These are phyloP conservation scores for Coracias cyanogaster DNA, from an alignment of 2,797 vertebrate species.

Conservation along the genomic window DNA sequence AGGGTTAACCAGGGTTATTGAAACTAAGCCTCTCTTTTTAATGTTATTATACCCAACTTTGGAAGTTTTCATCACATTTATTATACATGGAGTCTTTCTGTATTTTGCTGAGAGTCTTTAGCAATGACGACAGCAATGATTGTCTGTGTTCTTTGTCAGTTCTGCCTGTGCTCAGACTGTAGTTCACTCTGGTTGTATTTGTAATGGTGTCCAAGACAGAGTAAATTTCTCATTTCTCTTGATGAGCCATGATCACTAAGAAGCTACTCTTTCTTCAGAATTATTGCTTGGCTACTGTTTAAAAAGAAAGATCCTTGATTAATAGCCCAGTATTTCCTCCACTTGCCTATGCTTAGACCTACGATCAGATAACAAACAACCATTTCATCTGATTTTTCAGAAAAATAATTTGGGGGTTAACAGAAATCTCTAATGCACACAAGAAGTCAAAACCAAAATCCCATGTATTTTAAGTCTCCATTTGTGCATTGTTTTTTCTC, in stretches of 20 bases:
- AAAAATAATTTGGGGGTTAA: neutral
- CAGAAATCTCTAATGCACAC: neutral
- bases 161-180: neutral
- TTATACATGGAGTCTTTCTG: neutral
- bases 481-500: neutral
- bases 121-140: neutral
- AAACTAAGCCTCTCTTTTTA: neutral
- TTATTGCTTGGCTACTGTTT: neutral
- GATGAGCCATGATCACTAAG: neutral
- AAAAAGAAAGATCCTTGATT: neutral
- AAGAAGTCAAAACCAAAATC: neutral
- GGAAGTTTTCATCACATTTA: neutral
- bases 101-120: neutral
- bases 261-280: neutral
- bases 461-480: neutral
- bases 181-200: neutral
- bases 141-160: neutral
- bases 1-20: neutral
- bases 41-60: neutral
- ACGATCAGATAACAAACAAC: neutral
- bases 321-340: neutral
- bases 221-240: neutral
- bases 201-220: neutral
- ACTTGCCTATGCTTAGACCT: neutral
- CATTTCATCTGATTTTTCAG: neutral